Base-by-base conservation (phyloP, 1,140 invertebrate genomes). In the Leptestheria dahalacensis region DNA sequence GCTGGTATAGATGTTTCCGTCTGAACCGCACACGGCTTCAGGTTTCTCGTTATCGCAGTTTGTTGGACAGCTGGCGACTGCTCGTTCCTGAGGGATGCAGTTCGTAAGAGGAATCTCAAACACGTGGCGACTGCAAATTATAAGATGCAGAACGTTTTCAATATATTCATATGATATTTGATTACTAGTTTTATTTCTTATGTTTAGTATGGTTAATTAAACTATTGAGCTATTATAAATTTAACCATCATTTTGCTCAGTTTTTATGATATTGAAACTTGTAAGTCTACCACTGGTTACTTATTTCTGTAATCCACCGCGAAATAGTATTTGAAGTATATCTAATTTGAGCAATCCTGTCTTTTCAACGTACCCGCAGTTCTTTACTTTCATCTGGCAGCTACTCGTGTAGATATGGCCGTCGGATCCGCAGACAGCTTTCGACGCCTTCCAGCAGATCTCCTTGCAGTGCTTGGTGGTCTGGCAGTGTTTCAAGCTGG, bases 371-470 rank as follows among this genome's bases (percentile, higher is more conserved):
- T 86, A 88, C 85, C 89, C 89, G 71, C 90, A 93, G 67, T 92
- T 92, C 68, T 89, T 88, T 41, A 85, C 81, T 67, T 88, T 85
- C 90, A 95, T 93, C 67, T 88, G 82, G 69, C 91, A 96, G 62
- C 87, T 85, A 69, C 92, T 95, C 18, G 86, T 81, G 71, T 96
- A 96, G 2, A 93, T 79, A 65, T 85, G 82, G 1, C 89, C 88
- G 72, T 96, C 90, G 29, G 86, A 92, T 6, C 88, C 91, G 69
- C 93, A 97, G 20, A 91, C 90, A 21, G 88, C 87, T 66, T 86
- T 82, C 23, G 88, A 85, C 33, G 87, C 86, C 41, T 87, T 77
- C 87, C 87, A 91, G 67, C 90, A 93, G 10, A 85, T 84, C 69
- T 92, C 88, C 24, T 88, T 78, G 69, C 89, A 93, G 71, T 91